Evolutionary conservation across 2,888 invertebrate genomes (phyloP), one percentile per base, ranked within the genome.

Genomic region (Agonopterix subpropinquella): DNA sequence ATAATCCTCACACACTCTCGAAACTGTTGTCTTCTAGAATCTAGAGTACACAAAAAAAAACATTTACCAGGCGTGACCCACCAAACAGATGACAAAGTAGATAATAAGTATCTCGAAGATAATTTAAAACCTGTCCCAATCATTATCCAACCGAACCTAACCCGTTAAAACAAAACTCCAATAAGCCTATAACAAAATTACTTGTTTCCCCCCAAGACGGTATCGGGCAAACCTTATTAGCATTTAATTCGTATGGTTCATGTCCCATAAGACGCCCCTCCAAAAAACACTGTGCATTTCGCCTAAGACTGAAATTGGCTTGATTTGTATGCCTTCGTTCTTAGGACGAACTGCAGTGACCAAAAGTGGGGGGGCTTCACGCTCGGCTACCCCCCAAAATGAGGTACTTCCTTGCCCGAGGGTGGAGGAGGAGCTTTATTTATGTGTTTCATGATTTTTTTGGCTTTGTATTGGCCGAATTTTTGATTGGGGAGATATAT

Each of bases 361-460:
- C 77, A 76, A 80, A 81, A 79, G 73, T 73, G 72, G 84, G 69
- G 69, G 73, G 81, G 74, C 64, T 82, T 80, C 78, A 85, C 73
- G 87, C 87, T 79, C 83, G 84, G 87, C 57, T 85, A 86, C 71
- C 77, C 82, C 77, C 80, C 75, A 64, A 86, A 87, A 86, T 79
- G 78, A 78, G 80, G 74, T 71, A 85, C 85, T 85, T 87, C 87
- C 86, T 85, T 62, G 81, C 83, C 77, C 51, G 60, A 60, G 74
- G 83, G 73, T 58, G 62, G 65, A 70, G 82, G 81, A 11, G 46
- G 39, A 18, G 51, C 48, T 51, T 49, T 54, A 57, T 61, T 65
- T 69, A 69, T 71, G 69, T 68, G 67, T 70, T 69, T 64, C 10
- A n/a, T 11, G 64, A 64, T 65, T 28, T 18, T 18, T 28, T 28